Conservation (phyloP, 2,113 vertebrate species). For the Podarcis muralis region DNA sequence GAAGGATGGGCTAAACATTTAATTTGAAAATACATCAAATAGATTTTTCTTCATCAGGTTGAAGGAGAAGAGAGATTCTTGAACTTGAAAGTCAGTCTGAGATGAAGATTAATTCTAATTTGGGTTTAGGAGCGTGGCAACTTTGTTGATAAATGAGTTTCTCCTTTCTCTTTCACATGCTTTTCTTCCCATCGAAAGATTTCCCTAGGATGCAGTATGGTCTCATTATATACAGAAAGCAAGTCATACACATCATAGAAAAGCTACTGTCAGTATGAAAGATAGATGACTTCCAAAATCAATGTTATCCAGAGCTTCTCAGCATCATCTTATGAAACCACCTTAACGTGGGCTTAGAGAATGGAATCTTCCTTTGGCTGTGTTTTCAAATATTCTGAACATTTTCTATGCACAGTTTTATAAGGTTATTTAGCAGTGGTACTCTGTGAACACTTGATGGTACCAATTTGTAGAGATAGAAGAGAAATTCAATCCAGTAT, state of each 20-base stretch:
- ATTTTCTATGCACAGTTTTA: neutral
- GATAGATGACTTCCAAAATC: slow-evolving; percentile 12
- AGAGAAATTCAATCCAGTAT: no score
- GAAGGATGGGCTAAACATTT: slow-evolving; percentile 26
- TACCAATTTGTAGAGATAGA: no score
- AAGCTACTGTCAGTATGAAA: neutral
- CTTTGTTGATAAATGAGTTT: slow-evolving; percentile 34
- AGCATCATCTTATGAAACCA: neutral
- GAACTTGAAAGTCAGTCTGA: slow-evolving; percentile 40
- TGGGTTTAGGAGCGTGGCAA: slow-evolving; percentile 36
- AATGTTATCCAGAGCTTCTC: neutral
- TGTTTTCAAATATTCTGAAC: neutral
- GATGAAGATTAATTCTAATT: slow-evolving; percentile 66
- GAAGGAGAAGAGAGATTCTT: slow-evolving; percentile 34
- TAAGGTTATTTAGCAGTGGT: neutral
- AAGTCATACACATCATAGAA: neutral
- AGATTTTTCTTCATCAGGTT: slow-evolving; percentile 59
- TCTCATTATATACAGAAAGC: slow-evolving; percentile 24
- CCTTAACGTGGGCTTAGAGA: neutral
- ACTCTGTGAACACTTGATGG: neutral
- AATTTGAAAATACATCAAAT: slow-evolving; percentile 39
- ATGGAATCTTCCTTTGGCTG: neutral
- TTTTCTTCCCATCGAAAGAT: slow-evolving; percentile 30
- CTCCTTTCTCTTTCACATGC: slow-evolving; percentile 7
- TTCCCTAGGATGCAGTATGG: slow-evolving; percentile 14